Evolutionary conservation across 92 coral and sea anemone species (phyloP), one percentile per base, ranked within the genome.

Genomic region (Actinostola sp.): DNA sequence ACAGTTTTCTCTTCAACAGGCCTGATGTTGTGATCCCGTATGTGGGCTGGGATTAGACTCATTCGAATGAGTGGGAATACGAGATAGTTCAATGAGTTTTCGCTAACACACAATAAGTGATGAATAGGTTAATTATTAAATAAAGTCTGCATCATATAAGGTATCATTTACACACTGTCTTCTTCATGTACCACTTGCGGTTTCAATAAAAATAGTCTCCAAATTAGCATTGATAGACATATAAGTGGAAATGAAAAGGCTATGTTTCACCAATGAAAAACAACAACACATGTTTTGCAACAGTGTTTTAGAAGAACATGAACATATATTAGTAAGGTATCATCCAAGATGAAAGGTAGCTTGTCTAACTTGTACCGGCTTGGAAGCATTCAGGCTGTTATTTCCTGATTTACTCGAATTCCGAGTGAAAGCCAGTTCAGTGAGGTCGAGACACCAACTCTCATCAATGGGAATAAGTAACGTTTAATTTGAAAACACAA

Each of bases 291-390:
- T n/a, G n/a, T n/a, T n/a, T n/a, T n/a, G n/a, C n/a, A n/a, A n/a
- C n/a, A n/a, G n/a, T n/a, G n/a, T n/a, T n/a, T n/a, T 23, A 31
- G 42, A 42, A 68, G 74, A 45, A 68, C 62, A 34, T 34, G 2
- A 20, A 34, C n/a, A 33, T 48, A 68, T 33, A 68, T 68, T 13
- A 68, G 31, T 64, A 52, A 33, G 45, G 28, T 52, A 13, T 20
- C 51, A 68, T 68, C 74, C 25, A 35, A 68, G 74, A 42, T 68
- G 74, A 50, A 68, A 52, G 74, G 25, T n/a, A n/a, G n/a, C n/a
- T n/a, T n/a, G n/a, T n/a, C n/a, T 61, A 34, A 19, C 61, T 45
- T 52, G 31, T 14, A 68, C 20, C 62, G 74, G 62, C 63, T 49
- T 50, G 33, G 25, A 68, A 4, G 44, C 42, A 26, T 61, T 29